phyloP scores from a whole-genome alignment of 2,113 vertebrate genomes.

The Cyphomyrus discorhynchus region DNA sequence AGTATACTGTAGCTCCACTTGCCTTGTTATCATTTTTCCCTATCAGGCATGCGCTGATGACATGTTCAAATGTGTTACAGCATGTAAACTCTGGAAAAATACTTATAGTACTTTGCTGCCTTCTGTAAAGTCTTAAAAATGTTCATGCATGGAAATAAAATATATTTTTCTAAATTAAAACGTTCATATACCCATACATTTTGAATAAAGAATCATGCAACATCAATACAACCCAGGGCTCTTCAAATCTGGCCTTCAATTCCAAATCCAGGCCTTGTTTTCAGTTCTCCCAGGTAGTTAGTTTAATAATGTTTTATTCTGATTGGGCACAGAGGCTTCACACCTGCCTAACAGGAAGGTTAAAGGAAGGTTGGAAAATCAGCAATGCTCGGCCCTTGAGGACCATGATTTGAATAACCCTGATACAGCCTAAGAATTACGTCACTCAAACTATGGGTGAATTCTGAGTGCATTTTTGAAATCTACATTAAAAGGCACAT shows the following conservation, averaged over 20 bases:
- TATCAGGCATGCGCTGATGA: not conserved
- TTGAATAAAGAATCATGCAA: not conserved
- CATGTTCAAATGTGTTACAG: not conserved
- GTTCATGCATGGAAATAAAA: not conserved
- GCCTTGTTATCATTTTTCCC: not conserved
- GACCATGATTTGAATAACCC: no score
- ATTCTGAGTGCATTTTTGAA: not conserved
- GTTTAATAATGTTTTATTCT: no score
- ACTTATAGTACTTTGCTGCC: not conserved
- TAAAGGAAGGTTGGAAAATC: no score
- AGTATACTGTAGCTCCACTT: not conserved
- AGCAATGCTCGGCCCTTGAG: no score
- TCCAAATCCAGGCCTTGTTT: no score
- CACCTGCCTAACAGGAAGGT: no score
- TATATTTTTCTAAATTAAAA: not conserved
- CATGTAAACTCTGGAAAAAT: not conserved
- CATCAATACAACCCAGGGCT: not conserved
- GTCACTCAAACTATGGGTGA: not conserved
- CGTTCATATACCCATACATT: not conserved
- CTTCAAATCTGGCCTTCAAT: no score
- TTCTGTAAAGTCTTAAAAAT: not conserved
- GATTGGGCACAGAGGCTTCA: not conserved
- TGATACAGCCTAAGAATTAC: not conserved
- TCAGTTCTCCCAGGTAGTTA: no score
- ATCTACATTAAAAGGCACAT: not conserved